A percentile compares a stretch with the other conserved stretches of the same genome.
Evolutionary conservation across 2,888 invertebrate species (phyloP).

Genomic region (Isotomurus palustris): DNA sequence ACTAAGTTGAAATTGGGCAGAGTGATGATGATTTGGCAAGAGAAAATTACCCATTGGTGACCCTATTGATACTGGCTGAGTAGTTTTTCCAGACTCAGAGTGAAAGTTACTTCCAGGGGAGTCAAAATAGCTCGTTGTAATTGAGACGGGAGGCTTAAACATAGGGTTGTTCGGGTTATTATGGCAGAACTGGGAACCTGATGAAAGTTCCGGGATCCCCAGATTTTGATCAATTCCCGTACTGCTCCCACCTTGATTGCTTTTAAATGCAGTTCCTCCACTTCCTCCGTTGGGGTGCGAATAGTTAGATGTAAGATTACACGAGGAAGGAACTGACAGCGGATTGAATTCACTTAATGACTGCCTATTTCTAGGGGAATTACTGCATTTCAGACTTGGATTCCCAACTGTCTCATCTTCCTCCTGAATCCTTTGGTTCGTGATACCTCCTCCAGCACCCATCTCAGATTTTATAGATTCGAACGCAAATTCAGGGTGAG

Average conservation of each 20-base stretch:
- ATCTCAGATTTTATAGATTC: constrained; percentile 4
- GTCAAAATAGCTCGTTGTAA: constrained; percentile 9
- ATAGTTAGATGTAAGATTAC: constrained; percentile 7
- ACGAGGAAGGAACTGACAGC: background rate
- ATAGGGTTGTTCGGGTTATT: background rate
- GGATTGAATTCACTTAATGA: constrained; percentile 12
- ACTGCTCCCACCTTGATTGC: constrained; percentile 11
- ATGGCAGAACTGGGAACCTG: no score
- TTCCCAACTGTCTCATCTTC: constrained; percentile 2
- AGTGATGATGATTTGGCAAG: constrained; percentile 2
- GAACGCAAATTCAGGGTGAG: background rate
- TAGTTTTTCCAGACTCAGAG: no score
- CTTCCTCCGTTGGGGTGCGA: background rate
- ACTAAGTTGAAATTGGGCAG: background rate
- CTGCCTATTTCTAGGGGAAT: no score
- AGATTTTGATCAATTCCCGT: background rate
- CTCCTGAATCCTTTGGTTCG: background rate
- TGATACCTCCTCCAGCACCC: background rate
- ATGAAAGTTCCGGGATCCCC: background rate
- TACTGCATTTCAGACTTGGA: background rate
- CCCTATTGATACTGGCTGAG: constrained; percentile 9
- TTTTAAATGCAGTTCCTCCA: background rate
- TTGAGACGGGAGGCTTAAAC: constrained; percentile 12
- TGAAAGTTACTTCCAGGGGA: constrained; percentile 6
- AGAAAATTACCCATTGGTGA: constrained; percentile 9